These are phyloP conservation scores for Prietella phreatophila DNA, from an alignment of 2,113 vertebrate genomes.

Conservation along the genomic window DNA sequence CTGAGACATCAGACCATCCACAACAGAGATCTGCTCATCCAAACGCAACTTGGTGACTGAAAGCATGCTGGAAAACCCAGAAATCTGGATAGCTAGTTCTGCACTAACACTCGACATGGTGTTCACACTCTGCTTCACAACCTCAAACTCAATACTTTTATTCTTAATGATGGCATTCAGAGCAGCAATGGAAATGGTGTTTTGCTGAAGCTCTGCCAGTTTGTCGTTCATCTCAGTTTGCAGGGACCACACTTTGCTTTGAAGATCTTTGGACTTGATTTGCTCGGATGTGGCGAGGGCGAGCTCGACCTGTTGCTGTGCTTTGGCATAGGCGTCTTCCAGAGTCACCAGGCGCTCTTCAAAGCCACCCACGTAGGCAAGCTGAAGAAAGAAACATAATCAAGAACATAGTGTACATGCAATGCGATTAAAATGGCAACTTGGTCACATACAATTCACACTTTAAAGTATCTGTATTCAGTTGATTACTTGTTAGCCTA, in stretches of 20 bases:
- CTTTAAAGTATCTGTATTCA: background rate
- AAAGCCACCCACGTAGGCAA: slow-evolving; percentile 36
- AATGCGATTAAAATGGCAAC: background rate
- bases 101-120: slow-evolving; percentile 48
- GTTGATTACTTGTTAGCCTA: background rate
- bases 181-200: slow-evolving; percentile 40
- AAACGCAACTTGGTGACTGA: slow-evolving; percentile 40
- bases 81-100: slow-evolving; percentile 44
- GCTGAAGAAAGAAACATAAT: slow-evolving; percentile 33
- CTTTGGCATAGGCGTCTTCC: slow-evolving; percentile 49
- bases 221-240: slow-evolving; percentile 53
- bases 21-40: slow-evolving; percentile 37
- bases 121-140: slow-evolving; percentile 47
- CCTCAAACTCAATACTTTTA: slow-evolving; percentile 49
- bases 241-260: slow-evolving; percentile 49
- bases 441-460: background rate
- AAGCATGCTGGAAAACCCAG: slow-evolving; percentile 38
- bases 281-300: slow-evolving; percentile 50
- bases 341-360: slow-evolving; percentile 53
- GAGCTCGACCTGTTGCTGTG: slow-evolving; percentile 48
- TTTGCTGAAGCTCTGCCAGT: slow-evolving; percentile 50
- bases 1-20: slow-evolving; percentile 38
- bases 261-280: slow-evolving; percentile 49
- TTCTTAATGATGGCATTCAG: slow-evolving; percentile 49
- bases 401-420: background rate